phyloP scores from a whole-genome alignment of 2,888 invertebrate genomes.

The Cerceris ruficornis region DNA sequence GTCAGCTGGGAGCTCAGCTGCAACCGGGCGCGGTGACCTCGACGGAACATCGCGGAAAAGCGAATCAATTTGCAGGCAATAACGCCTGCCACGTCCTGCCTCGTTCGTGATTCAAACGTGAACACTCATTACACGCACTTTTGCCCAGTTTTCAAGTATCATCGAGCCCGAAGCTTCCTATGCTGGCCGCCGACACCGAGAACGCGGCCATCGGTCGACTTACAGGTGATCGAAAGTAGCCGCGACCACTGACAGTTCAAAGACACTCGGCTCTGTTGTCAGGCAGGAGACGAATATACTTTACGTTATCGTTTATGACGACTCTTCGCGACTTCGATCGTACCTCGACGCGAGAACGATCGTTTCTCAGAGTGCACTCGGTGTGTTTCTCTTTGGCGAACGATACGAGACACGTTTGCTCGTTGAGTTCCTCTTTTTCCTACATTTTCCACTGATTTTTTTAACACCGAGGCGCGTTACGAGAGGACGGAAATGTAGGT shows the following conservation, averaged over 20 bases:
- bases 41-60: conserved; percentile 70
- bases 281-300: conserved; percentile 15
- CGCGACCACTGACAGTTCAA: conserved; percentile 46
- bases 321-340: conserved; percentile 14
- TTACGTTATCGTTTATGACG: background rate
- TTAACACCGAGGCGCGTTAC: background rate
- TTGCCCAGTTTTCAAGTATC: conserved; percentile 14
- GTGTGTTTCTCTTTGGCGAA: too few species aligned
- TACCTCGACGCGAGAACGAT: background rate
- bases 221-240: conserved; percentile 50
- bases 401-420: background rate
- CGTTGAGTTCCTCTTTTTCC: background rate
- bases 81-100: conserved; percentile 52
- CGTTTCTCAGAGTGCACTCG: background rate
- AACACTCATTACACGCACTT: background rate
- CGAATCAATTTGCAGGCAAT: conserved; percentile 62
- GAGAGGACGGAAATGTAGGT: background rate
- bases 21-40: conserved; percentile 69
- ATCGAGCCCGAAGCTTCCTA: background rate
- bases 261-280: conserved; percentile 43
- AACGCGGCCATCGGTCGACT: conserved; percentile 47
- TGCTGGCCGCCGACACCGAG: conserved; percentile 21
- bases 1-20: conserved; percentile 80
- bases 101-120: conserved; percentile 27
- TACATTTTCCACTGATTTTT: background rate